These are phyloP conservation scores for Macrophya annulata DNA, from an alignment of 2,888 invertebrate genomes.

Conservation along the genomic window DNA sequence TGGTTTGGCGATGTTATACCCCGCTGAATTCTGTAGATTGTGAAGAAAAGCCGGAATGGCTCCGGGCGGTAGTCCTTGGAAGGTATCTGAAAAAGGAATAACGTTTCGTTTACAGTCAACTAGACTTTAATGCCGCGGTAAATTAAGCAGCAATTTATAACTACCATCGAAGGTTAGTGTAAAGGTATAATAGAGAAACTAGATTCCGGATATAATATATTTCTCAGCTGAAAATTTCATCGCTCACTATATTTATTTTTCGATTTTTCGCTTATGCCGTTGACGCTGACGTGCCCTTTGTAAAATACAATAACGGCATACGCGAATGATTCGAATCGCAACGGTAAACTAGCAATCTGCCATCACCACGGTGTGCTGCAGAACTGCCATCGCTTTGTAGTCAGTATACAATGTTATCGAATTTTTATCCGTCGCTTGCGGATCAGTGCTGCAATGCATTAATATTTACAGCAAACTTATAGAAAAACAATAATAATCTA, in stretches of 20 bases:
- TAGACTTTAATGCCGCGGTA: not conserved
- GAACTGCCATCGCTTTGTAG: constrained; percentile 44
- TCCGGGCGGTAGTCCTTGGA: constrained; percentile 75
- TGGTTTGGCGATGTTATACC: constrained; percentile 90
- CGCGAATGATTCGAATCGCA: constrained; percentile 48
- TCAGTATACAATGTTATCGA: constrained; percentile 50
- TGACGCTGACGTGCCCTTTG: constrained; percentile 49
- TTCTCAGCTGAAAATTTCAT: constrained; percentile 6
- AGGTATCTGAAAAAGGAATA: constrained; percentile 72
- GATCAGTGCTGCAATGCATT: not conserved
- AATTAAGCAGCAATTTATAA: not conserved
- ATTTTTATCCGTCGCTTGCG: constrained; percentile 29
- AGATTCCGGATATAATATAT: not conserved
- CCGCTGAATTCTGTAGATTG: constrained; percentile 79
- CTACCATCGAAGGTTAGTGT: not conserved
- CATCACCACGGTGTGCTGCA: constrained; percentile 14
- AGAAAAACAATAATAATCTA: too few species aligned
- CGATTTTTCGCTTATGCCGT: constrained; percentile 36
- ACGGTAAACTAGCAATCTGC: constrained; percentile 48
- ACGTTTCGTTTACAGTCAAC: not conserved
- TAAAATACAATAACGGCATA: constrained; percentile 38
- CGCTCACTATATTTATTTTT: not conserved
- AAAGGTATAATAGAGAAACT: not conserved
- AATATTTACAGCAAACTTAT: not conserved
- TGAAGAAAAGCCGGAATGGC: constrained; percentile 76